phyloP scores from a whole-genome alignment of 2,113 vertebrate genomes.

The Xenus cinereus region DNA sequence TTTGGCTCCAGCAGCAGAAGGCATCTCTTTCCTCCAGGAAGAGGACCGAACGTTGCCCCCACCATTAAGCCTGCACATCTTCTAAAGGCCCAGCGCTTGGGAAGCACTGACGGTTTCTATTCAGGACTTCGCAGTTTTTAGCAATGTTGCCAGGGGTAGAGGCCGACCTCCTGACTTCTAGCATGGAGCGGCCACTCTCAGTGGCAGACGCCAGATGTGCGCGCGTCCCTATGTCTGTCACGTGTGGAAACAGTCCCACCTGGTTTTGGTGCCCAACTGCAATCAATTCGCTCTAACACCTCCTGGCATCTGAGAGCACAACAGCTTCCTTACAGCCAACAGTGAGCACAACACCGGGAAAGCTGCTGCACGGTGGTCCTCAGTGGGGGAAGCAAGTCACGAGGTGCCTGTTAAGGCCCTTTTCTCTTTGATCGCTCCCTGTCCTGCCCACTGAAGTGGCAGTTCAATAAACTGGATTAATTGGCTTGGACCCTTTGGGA shows the following conservation, averaged over 20 bases:
- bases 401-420: not conserved
- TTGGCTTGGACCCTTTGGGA: not conserved
- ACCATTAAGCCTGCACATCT: not conserved
- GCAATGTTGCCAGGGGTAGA: rapidly evolving
- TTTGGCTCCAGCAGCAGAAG: not conserved
- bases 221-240: rapidly evolving
- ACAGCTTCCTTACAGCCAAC: not conserved
- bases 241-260: rapidly evolving
- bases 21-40: not conserved
- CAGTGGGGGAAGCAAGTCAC: not conserved
- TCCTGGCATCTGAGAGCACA: not conserved
- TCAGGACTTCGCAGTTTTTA: not conserved
- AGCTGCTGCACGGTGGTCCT: not conserved
- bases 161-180: not conserved
- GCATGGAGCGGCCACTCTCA: rapidly evolving
- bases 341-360: not conserved
- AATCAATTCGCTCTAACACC: not conserved
- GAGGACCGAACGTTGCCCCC: not conserved
- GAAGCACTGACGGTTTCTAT: rapidly evolving
- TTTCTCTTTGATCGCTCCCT: not conserved
- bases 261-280: not conserved
- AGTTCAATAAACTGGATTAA: not conserved
- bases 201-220: not conserved
- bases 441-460: not conserved
- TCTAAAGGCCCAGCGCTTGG: not conserved